These are phyloP conservation scores for Amblyjoppa fuscipennis DNA, from an alignment of 2,888 invertebrate species.

Conservation along the genomic window DNA sequence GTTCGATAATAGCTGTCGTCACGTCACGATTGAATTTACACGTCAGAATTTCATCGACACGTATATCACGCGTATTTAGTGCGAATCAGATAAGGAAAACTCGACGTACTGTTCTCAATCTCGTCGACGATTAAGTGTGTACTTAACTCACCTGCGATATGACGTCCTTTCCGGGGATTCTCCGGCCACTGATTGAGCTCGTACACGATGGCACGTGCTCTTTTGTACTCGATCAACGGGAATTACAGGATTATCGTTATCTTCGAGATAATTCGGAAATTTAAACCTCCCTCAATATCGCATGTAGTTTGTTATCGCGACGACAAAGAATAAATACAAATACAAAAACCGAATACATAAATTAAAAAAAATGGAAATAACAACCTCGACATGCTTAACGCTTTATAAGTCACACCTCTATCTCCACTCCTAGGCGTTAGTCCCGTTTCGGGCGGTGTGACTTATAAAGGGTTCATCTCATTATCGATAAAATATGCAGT, in stretches of 20 bases:
- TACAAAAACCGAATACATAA: background rate
- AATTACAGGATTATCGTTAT: background rate
- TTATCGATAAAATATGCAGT: no score
- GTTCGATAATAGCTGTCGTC: background rate
- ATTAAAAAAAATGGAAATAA: no score
- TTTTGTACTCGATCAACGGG: background rate
- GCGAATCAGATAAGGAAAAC: background rate
- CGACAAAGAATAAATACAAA: background rate
- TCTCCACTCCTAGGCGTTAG: no score
- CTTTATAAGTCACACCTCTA: no score
- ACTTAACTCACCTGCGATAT: background rate
- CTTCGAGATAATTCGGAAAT: background rate
- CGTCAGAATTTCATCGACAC: no score
- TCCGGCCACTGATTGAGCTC: background rate
- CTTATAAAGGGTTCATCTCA: no score
- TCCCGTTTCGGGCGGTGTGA: no score
- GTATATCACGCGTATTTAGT: background rate
- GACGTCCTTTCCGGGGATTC: background rate
- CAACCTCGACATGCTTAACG: no score
- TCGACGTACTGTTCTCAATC: background rate
- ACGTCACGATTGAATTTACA: no score
- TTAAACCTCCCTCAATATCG: background rate
- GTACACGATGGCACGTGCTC: background rate
- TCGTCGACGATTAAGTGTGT: background rate
- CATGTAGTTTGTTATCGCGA: background rate